phyloP scores from a whole-genome alignment of 2,888 invertebrate genomes.

The Philaethria dido region DNA sequence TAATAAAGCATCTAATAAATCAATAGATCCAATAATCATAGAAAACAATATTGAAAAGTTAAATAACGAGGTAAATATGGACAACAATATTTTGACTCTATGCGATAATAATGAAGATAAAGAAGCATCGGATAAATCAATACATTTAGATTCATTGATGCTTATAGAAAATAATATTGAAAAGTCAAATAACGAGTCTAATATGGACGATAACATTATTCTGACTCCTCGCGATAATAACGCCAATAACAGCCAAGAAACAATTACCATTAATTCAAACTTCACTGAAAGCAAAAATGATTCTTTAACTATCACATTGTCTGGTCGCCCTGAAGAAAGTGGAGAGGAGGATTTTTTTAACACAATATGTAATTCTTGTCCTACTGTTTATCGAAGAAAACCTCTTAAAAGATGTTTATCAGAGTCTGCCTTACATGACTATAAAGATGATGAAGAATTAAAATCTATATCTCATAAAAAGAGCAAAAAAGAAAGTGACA shows the following conservation, averaged over 20 bases:
- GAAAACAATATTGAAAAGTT: no score
- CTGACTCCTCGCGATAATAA: neutral
- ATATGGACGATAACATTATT: neutral
- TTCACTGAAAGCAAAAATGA: neutral
- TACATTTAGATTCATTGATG: no score
- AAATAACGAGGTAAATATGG: no score
- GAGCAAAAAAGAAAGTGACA: conserved; percentile 57
- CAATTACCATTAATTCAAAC: neutral
- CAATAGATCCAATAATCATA: no score
- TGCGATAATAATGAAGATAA: no score
- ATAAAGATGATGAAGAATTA: conserved; percentile 35
- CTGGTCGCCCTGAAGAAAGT: neutral
- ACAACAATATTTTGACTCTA: no score
- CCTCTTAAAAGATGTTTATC: conserved; percentile 71
- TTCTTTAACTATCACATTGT: neutral
- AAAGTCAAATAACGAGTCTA: neutral
- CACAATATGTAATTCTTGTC: neutral
- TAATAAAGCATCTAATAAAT: no score
- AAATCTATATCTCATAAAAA: conserved; percentile 51
- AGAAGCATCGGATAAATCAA: neutral
- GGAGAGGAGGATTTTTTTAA: neutral
- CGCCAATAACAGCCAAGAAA: neutral
- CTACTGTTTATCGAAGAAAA: conserved; percentile 35
- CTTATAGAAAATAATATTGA: neutral
- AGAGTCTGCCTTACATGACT: conserved; percentile 64